phyloP scores from a whole-genome alignment of 2,113 vertebrate species.

The Lethenteron reissneri region DNA sequence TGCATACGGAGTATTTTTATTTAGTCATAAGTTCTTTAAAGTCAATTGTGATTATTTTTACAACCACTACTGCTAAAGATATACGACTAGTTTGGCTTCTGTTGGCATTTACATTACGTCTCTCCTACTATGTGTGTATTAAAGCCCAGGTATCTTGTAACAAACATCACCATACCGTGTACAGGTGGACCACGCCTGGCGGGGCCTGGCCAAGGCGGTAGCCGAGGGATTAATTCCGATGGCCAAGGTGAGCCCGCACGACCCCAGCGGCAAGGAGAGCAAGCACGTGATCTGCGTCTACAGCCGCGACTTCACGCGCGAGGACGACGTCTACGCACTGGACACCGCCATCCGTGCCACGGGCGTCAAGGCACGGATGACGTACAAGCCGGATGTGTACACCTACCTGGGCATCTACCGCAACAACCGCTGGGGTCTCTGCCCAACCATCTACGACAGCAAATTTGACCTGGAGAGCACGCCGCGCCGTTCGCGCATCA shows the following conservation, averaged over 20 bases:
- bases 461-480: constrained; percentile 49
- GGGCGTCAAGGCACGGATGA: constrained; percentile 45
- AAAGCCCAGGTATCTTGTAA: too few species aligned
- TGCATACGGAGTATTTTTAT: too few species aligned
- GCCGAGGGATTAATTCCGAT: constrained; percentile 33
- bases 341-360: constrained; percentile 39
- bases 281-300: constrained; percentile 56
- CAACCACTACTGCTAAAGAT: too few species aligned
- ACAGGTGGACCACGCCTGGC: constrained; percentile 56
- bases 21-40: too few species aligned
- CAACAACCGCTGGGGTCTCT: constrained; percentile 58
- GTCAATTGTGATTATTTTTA: too few species aligned
- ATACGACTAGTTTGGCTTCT: too few species aligned
- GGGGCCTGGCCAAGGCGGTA: constrained; percentile 36
- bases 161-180: not conserved
- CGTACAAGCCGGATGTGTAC: constrained; percentile 65
- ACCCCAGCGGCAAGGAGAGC: constrained; percentile 19
- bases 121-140: too few species aligned
- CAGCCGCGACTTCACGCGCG: constrained; percentile 48
- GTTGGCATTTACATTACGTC: too few species aligned
- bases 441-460: constrained; percentile 69
- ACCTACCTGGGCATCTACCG: constrained; percentile 61
- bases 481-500: constrained; percentile 41
- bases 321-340: constrained; percentile 34
- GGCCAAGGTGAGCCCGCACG: constrained; percentile 45